Evolutionary conservation across 2,113 vertebrate species (phyloP), one percentile per base, ranked within the genome.

Genomic region (Tetraodon nigroviridis): DNA sequence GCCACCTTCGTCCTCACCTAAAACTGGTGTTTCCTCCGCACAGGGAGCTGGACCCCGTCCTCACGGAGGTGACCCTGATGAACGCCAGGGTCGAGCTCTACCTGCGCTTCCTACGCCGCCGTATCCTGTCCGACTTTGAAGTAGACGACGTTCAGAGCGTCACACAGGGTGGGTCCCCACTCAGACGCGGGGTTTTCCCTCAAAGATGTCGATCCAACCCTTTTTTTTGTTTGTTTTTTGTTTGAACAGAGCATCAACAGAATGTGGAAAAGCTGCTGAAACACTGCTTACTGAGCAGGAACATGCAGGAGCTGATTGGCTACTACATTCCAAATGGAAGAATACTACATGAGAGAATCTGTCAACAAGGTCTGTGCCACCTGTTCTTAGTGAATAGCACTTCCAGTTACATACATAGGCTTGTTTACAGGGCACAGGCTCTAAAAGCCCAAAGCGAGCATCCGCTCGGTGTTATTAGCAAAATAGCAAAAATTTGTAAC

Each of bases 321-420:
- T 96, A 91, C 54, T 99, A 99, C 55, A 92, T 99, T 76, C 97
- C 96, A 52, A 52, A 99, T 99, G 97, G 97, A 99, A 75, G 94
- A 98, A 67, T 99, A 95, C 76, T 99, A 97, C 89, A 99, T 99
- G 97, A 92, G 94, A 58, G 97, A 99, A 80, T 94, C 93, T 0
- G 96, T 99, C 59, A 97, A 93, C 84, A 99, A 99, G 94, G 97
- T 98, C 80, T 19, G 69, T 44, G 24, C 24, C 24, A 6, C n/a
- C n/a, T n/a, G n/a, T n/a, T 27, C 24, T 6, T 27, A 27, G 24
- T 27, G 24, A 27, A 27, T 27, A 27, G 7, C 1, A 27, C 24
- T 27, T 27, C 24, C 12, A 24, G 42, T 44, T 44, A 15, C 4
- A 17, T 1, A 17, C 16, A 44, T 44, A 15, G 42, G 13, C 42